phyloP scores from a whole-genome alignment of 2,797 vertebrate genomes.

The Fundulus diaphanus region DNA sequence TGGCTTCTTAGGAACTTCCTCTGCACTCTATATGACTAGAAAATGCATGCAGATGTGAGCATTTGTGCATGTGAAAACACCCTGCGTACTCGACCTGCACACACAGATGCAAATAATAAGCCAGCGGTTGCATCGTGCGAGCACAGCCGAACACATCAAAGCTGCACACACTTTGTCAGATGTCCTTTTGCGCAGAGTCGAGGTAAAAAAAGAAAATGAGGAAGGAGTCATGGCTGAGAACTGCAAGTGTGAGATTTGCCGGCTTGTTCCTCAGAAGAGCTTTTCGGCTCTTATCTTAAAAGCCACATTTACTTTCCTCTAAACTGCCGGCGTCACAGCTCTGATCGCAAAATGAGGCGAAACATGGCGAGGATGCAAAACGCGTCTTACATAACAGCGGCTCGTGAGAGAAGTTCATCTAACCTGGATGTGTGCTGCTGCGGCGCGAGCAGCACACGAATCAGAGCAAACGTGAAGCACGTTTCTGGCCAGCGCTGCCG shows the following conservation, averaged over 20 bases:
- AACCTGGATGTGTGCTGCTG: constrained; percentile 10
- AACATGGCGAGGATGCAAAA: background rate
- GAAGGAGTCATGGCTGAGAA: constrained; percentile 12
- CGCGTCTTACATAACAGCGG: constrained; percentile 17
- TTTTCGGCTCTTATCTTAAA: constrained; percentile 7
- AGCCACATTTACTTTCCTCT: background rate
- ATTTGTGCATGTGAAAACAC: background rate
- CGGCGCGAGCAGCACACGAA: background rate
- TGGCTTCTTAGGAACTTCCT: background rate
- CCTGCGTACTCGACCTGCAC: background rate
- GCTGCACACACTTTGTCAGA: background rate
- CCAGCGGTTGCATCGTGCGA: background rate
- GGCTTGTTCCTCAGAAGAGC: constrained; percentile 1
- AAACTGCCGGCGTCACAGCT: background rate
- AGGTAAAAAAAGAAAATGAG: constrained; percentile 22
- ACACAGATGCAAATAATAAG: constrained; percentile 2
- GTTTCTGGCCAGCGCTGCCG: background rate
- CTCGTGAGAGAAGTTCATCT: constrained; percentile 32
- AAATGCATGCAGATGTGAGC: constrained; percentile 11
- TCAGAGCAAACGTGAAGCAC: constrained; percentile 13
- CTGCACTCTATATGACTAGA: constrained; percentile 7
- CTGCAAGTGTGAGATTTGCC: constrained; percentile 15
- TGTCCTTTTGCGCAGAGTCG: background rate
- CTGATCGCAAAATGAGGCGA: background rate
- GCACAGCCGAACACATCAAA: background rate